Evolutionary conservation across 1,140 invertebrate genomes (phyloP).

Genomic region (Hetaerina americana): DNA sequence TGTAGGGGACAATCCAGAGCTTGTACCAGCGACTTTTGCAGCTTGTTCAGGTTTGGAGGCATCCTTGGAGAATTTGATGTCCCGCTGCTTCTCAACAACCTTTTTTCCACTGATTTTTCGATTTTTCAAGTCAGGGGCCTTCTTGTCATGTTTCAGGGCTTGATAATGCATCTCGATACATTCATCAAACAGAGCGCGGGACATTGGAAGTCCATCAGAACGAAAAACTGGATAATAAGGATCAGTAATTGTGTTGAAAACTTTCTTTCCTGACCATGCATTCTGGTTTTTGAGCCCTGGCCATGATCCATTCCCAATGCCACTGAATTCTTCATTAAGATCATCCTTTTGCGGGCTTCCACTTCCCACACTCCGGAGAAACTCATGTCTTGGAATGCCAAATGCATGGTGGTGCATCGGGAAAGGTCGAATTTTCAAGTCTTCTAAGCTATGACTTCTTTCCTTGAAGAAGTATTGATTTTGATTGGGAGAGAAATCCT

Average conservation of each 20-base stretch:
- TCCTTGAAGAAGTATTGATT: neutral
- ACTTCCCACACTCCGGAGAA: neutral
- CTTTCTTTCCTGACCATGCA: neutral
- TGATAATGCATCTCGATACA: constrained; percentile 43
- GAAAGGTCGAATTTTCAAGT: neutral
- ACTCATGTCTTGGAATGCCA: neutral
- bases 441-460: neutral
- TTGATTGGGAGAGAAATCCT: neutral
- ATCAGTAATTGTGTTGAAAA: constrained; percentile 53
- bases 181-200: constrained; percentile 52
- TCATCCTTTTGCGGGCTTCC: neutral
- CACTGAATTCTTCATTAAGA: neutral
- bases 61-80: neutral
- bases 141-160: constrained; percentile 22
- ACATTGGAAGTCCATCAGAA: constrained; percentile 53
- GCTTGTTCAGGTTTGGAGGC: neutral
- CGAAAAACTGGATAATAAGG: constrained; percentile 61
- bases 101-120: neutral
- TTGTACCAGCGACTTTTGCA: neutral
- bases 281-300: neutral
- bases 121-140: neutral
- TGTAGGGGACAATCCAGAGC: neutral
- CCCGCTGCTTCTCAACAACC: no score
- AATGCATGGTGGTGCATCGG: neutral
- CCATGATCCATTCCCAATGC: neutral